Conservation (phyloP, 2,113 vertebrate species). For the Paradisaea rubra region DNA sequence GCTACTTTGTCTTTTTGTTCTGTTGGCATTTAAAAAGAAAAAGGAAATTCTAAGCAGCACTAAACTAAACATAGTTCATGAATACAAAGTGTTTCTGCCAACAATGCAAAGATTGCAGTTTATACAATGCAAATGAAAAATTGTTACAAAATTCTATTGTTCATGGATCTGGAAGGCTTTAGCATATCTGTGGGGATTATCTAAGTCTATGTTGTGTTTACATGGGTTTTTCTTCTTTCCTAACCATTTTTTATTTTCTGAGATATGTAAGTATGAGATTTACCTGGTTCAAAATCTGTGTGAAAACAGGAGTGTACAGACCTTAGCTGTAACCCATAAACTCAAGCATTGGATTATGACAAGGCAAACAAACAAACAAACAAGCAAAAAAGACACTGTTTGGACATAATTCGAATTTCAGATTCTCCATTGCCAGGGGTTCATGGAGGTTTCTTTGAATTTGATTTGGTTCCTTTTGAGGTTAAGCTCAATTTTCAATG, state of each 20-base stretch:
- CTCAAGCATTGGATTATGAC: neutral
- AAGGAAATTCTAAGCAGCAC: neutral
- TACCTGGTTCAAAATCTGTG: neutral
- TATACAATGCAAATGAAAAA: slow-evolving; percentile 43
- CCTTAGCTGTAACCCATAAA: neutral
- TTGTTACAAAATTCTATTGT: slow-evolving; percentile 9
- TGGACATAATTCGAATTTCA: neutral
- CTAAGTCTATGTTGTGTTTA: neutral
- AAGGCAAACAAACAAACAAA: neutral
- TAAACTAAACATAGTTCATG: slow-evolving; percentile 37
- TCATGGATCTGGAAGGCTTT: neutral
- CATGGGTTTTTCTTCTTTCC: neutral
- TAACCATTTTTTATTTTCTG: rapidly evolving
- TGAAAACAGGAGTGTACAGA: neutral
- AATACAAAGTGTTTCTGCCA: slow-evolving; percentile 31
- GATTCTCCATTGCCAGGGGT: neutral
- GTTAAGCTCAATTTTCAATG: neutral
- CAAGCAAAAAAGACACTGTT: neutral
- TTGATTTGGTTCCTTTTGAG: neutral
- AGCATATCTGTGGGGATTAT: neutral
- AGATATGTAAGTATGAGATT: neutral
- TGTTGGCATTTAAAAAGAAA: slow-evolving; percentile 13
- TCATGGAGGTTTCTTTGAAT: neutral
- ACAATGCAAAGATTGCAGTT: slow-evolving; percentile 37
- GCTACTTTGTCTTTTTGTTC: slow-evolving; percentile 38